phyloP scores from a whole-genome alignment of 1,140 invertebrate genomes.

The Parasteatoda tepidariorum region DNA sequence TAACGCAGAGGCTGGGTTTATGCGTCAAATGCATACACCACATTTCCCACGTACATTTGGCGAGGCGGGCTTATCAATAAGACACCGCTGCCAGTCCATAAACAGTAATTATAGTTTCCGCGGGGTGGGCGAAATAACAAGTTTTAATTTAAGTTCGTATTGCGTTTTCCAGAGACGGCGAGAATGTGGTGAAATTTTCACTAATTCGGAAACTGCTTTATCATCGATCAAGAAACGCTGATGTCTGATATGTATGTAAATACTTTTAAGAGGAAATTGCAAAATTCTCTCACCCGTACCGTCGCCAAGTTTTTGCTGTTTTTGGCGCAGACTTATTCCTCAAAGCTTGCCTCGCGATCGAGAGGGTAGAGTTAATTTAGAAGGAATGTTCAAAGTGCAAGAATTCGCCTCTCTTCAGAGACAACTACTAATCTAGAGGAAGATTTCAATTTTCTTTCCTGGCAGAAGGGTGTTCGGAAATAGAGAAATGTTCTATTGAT shows the following conservation, averaged over 20 bases:
- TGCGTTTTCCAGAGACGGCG: not conserved
- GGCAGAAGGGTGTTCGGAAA: no score
- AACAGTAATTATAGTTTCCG: slow-evolving; percentile 41
- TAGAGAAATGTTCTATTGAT: no score
- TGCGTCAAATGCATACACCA: slow-evolving; percentile 28
- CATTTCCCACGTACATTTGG: slow-evolving; percentile 6
- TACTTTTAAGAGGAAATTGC: not conserved
- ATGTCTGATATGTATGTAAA: not conserved
- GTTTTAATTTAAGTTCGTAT: slow-evolving; percentile 45
- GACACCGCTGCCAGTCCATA: slow-evolving; percentile 8
- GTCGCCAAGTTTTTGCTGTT: slow-evolving; percentile 5
- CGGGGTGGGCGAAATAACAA: slow-evolving; percentile 20
- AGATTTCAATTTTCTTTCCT: no score
- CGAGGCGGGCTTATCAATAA: slow-evolving; percentile 29
- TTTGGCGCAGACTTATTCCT: not conserved
- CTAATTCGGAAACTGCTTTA: slow-evolving; percentile 33
- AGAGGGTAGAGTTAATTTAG: not conserved
- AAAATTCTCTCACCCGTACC: no score
- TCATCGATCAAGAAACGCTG: slow-evolving; percentile 20
- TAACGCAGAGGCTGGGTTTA: not conserved
- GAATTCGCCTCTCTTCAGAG: no score
- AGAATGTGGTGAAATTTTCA: slow-evolving; percentile 40
- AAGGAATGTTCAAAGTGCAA: no score
- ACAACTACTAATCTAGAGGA: no score
- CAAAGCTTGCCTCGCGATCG: not conserved